phyloP scores from a whole-genome alignment of 2,113 vertebrate genomes.

The Gymnobelideus leadbeateri region DNA sequence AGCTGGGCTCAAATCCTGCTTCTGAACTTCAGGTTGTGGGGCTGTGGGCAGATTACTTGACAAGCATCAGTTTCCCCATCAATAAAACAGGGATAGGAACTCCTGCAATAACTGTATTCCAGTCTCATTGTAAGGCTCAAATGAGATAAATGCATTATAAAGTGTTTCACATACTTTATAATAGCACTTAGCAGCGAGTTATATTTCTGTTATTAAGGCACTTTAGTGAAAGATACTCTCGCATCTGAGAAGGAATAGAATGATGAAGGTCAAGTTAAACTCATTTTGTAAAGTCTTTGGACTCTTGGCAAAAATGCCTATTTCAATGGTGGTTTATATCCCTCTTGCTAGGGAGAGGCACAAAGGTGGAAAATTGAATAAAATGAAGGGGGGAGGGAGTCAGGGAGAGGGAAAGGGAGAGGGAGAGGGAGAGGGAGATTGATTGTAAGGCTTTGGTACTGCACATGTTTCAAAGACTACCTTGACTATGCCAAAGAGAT shows the following conservation, averaged over 20 bases:
- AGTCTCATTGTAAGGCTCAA: background rate
- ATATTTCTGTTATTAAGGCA: background rate
- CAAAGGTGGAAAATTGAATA: too few species aligned
- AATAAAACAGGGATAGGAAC: background rate
- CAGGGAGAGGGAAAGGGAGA: too few species aligned
- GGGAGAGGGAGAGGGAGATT: too few species aligned
- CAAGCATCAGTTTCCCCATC: background rate
- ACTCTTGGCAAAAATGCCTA: background rate
- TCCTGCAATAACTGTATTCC: background rate
- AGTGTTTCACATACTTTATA: background rate
- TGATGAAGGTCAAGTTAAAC: background rate
- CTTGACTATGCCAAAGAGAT: background rate
- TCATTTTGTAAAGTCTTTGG: background rate
- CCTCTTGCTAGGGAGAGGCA: background rate
- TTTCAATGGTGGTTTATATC: background rate
- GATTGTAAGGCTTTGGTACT: background rate
- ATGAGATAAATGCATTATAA: background rate
- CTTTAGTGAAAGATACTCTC: background rate
- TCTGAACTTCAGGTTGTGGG: background rate
- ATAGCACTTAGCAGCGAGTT: background rate
- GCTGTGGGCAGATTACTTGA: background rate
- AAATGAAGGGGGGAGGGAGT: too few species aligned
- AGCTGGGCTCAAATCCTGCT: background rate
- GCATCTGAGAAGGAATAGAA: background rate
- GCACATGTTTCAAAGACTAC: background rate